Percentiles rank a stretch among this genome's conserved stretches.
These are phyloP conservation scores for Panthera uncia DNA, from an alignment of 2,113 vertebrate genomes.

Conservation along the genomic window DNA sequence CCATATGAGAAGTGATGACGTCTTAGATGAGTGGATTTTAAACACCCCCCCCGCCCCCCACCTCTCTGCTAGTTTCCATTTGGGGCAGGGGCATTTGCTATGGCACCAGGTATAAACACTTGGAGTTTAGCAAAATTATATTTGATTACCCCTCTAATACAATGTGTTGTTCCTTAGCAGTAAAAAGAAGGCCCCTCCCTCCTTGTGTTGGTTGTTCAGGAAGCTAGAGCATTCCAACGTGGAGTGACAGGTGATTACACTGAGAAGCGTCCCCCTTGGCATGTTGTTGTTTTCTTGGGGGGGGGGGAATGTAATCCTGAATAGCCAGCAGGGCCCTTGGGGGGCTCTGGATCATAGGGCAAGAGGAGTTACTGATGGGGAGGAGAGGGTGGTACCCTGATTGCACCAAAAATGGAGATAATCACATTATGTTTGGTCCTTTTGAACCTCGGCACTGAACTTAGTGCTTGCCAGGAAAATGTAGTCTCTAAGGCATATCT, in stretches of 20 bases:
- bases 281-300: background rate
- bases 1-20: background rate
- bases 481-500: background rate
- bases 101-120: background rate
- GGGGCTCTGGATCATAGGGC: background rate
- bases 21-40: background rate
- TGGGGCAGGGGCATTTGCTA: background rate
- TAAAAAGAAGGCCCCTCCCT: background rate
- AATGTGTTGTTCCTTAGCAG: background rate
- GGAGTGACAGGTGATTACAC: background rate
- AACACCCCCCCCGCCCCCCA: fast-evolving
- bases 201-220: background rate
- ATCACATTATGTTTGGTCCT: background rate
- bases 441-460: background rate
- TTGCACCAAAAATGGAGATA: background rate
- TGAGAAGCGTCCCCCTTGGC: background rate
- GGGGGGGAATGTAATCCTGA: background rate
- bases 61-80: background rate
- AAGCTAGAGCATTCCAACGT: background rate
- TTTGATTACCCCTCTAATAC: background rate
- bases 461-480: background rate
- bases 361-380: background rate
- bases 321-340: background rate
- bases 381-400: background rate
- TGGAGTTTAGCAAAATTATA: background rate